These are phyloP conservation scores for Rhagophthalmus giganteus DNA, from an alignment of 2,888 invertebrate species.

Conservation along the genomic window DNA sequence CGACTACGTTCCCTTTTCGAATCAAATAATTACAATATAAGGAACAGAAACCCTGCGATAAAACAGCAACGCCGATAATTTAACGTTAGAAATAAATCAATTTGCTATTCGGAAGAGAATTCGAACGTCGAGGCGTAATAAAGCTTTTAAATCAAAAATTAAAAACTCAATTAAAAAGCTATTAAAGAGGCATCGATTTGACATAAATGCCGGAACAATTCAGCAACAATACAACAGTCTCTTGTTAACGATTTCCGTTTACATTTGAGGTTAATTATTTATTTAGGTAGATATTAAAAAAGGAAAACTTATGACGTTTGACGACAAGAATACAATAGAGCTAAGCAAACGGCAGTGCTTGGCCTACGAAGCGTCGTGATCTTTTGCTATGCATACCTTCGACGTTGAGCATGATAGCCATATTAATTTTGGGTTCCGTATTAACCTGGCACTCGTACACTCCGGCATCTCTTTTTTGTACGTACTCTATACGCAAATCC, in stretches of 20 bases:
- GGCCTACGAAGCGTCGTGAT: no score
- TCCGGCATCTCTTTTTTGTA: slow-evolving; percentile 81
- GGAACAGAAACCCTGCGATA: not conserved
- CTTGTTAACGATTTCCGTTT: no score
- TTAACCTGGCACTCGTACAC: slow-evolving; percentile 89
- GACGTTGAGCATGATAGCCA: slow-evolving; percentile 77
- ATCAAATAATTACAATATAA: not conserved
- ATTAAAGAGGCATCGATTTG: not conserved
- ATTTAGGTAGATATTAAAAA: no score
- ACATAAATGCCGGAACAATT: not conserved
- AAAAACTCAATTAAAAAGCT: not conserved
- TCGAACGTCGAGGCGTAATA: not conserved
- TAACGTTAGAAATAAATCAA: not conserved
- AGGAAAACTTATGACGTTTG: no score
- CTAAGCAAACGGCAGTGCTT: no score
- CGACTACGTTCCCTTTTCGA: no score
- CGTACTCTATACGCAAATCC: slow-evolving; percentile 82
- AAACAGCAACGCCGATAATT: not conserved
- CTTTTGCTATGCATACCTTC: slow-evolving; percentile 72
- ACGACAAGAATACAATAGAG: no score
- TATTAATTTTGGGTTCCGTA: slow-evolving; percentile 86
- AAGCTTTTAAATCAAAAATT: not conserved
- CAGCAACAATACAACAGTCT: no score
- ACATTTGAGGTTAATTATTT: no score
- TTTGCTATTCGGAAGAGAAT: not conserved